Base-by-base conservation (phyloP, 2,888 invertebrate species). In the Drosophila paranaensis region DNA sequence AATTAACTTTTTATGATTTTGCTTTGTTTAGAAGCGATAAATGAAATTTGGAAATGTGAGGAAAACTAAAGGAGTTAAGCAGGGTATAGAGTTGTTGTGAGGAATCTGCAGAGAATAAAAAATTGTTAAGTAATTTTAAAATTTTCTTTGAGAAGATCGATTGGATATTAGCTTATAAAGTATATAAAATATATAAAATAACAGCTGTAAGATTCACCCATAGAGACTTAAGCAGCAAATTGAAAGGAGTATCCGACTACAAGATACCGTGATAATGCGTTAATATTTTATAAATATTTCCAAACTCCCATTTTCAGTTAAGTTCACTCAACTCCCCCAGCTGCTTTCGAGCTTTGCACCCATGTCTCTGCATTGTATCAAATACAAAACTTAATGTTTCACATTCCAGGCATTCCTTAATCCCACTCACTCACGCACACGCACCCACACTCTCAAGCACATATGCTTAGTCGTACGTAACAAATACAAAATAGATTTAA, bases 401-500 rank as follows among this genome's bases (percentile, higher is more conserved):
- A 78, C 63, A 58, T 58, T 75, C 63, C 33, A 10, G 11, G 27
- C 46, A 76, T 76, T 71, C 56, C 53, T 45, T 45, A 45, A 48
- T 71, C 77, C 60, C 50, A 68, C 25, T 37, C 33, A 14, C 77
- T 60, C 50, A 68, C 25, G 30, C 33, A 14, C 46, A 20, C 57
- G 43, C 53, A 33, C 27, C 30, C 54, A 8, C 45, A 33, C 43
- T 46, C 45, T 16, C 3, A 33, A 37, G 50, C 82, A 66, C 82
- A 89, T 71, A 84, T 81, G 85, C 16, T 64, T 66, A 43, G 54
- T 56, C 56, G 53, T 77, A 83, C 62, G 72, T 56, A 82, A 63
- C 67, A 67, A 82, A 84, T 90, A 83, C 90, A 73, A 84, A 90
- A 90, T 80, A 77, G 90, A 84, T 84, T 84, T 84, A 84, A 84